Conservation (phyloP, 2,797 vertebrate species). For the Pelobates cultripes region DNA sequence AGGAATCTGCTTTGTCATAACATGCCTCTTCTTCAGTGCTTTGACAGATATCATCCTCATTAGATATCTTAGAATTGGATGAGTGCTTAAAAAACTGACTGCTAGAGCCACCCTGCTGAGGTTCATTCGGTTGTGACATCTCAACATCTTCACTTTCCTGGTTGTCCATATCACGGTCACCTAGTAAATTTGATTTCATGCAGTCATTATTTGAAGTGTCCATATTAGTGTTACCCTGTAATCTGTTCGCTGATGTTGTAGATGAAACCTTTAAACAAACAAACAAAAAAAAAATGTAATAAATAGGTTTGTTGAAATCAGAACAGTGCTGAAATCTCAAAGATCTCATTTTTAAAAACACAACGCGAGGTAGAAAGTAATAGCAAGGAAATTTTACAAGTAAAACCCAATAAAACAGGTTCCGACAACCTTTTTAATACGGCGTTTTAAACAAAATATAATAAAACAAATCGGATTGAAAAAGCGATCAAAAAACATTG, state of each 20-base stretch:
- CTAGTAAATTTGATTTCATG: not conserved
- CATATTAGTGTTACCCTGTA: not conserved
- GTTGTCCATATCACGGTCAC: slow-evolving; percentile 4
- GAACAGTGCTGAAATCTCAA: no score
- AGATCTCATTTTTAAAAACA: no score
- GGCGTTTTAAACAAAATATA: no score
- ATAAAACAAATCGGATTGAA: no score
- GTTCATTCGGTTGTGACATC: not conserved
- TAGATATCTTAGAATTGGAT: slow-evolving; percentile 35
- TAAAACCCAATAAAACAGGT: no score
- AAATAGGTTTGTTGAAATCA: no score
- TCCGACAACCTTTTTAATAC: no score
- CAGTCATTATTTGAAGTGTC: not conserved
- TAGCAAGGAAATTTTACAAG: no score
- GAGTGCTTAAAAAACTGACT: not conserved
- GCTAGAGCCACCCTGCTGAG: not conserved
- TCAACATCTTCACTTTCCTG: not conserved
- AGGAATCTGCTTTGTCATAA: slow-evolving; percentile 50
- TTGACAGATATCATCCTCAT: slow-evolving; percentile 54
- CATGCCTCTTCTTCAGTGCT: slow-evolving; percentile 53
- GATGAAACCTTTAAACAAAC: slow-evolving; percentile 12
- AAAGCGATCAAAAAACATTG: no score
- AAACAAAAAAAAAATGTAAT: not conserved
- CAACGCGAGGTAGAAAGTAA: no score
- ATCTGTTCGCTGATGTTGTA: not conserved